Evolutionary conservation across 2,888 invertebrate genomes (phyloP).

Genomic region (Dynastes tityus): DNA sequence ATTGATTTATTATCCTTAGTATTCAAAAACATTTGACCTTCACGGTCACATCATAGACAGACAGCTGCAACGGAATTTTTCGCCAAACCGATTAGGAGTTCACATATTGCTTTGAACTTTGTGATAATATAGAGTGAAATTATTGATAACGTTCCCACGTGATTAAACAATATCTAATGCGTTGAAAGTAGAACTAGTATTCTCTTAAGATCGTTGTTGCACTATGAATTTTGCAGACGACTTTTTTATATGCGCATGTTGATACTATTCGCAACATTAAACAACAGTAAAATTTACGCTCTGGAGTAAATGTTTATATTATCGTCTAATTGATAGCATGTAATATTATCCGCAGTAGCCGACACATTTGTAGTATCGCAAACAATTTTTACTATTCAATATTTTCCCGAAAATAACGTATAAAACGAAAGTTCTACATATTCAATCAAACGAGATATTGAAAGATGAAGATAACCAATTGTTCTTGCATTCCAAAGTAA

Average conservation of each 20-base stretch:
- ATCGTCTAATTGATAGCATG: too few species aligned
- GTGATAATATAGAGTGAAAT: conserved; percentile 1
- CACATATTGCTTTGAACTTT: conserved; percentile 6
- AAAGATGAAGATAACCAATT: too few species aligned
- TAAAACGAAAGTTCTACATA: too few species aligned
- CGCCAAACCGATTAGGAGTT: not conserved
- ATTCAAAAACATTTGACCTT: conserved; percentile 14
- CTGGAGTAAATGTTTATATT: too few species aligned
- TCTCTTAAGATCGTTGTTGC: not conserved
- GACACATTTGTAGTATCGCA: too few species aligned
- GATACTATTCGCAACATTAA: not conserved
- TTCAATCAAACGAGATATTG: too few species aligned
- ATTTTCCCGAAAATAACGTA: too few species aligned
- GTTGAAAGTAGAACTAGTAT: not conserved
- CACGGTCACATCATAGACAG: not conserved
- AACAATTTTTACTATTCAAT: too few species aligned
- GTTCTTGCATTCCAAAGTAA: too few species aligned
- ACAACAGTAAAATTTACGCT: too few species aligned
- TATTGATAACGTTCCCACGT: conserved; percentile 16
- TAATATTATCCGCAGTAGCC: too few species aligned
- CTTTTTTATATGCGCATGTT: not conserved
- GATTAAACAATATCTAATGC: conserved; percentile 2
- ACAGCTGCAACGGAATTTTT: conserved; percentile 17
- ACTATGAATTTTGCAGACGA: not conserved
- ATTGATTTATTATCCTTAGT: conserved; percentile 4